Conservation (phyloP, 2,113 vertebrate species). For the Oreotrochilus melanogaster region DNA sequence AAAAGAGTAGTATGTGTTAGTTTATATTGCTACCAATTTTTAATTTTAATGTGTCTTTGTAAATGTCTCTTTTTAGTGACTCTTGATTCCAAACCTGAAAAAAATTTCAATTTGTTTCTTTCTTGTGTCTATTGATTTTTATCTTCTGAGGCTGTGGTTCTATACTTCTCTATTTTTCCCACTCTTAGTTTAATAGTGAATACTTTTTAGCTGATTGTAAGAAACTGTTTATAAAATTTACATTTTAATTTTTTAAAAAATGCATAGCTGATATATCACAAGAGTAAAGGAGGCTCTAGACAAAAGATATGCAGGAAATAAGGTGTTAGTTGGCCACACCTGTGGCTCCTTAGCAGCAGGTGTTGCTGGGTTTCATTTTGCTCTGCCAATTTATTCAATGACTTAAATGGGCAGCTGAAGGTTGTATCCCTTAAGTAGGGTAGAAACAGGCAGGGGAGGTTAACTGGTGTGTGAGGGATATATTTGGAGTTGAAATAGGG, state of each 20-base stretch:
- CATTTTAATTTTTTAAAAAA: background rate
- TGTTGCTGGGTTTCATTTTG: background rate
- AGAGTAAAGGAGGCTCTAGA: background rate
- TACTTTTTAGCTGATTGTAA: background rate
- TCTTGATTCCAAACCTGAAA: background rate
- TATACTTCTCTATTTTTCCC: background rate
- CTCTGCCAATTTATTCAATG: background rate
- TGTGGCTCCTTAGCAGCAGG: background rate
- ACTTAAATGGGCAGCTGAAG: background rate
- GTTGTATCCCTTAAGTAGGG: fast-evolving
- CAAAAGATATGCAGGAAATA: background rate
- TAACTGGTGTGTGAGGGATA: fast-evolving
- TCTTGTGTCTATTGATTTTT: background rate
- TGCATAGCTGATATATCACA: background rate
- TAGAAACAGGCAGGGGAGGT: fast-evolving
- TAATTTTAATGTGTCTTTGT: fast-evolving
- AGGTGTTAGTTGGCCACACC: background rate
- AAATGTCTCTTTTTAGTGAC: background rate
- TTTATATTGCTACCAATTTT: background rate
- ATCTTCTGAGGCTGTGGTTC: background rate
- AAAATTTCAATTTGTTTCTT: background rate
- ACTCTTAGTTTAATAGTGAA: fast-evolving
- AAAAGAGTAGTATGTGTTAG: background rate
- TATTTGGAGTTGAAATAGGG: fast-evolving
- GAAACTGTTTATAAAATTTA: background rate